Evolutionary conservation across 1,140 invertebrate genomes (phyloP).

Genomic region (Drosophila lacteicornis): DNA sequence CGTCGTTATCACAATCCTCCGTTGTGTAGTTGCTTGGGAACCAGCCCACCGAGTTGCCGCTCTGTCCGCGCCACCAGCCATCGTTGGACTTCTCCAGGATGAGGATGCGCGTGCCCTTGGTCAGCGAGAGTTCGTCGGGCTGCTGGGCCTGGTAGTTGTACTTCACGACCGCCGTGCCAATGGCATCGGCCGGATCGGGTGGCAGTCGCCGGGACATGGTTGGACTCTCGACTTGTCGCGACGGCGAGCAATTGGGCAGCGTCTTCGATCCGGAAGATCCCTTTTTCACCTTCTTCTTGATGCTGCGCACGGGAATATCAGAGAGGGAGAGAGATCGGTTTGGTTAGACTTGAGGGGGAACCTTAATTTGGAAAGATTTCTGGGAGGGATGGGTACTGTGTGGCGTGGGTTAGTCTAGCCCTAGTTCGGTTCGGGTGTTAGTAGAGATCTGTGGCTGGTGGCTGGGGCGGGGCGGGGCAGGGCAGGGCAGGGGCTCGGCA

Average conservation of each 20-base stretch:
- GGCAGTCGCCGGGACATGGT: constrained; percentile 90
- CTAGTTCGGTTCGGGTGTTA: constrained; percentile 31
- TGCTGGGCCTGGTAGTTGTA: constrained; percentile 99
- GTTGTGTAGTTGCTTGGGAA: constrained; percentile 99
- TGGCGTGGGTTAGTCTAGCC: constrained; percentile 31
- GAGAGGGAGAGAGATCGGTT: constrained; percentile 13
- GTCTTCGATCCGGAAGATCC: constrained; percentile 93
- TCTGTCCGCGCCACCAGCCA: constrained; percentile 99
- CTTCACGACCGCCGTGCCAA: constrained; percentile 96
- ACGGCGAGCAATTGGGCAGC: constrained; percentile 92
- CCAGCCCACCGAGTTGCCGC: constrained; percentile 93
- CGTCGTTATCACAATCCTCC: constrained; percentile 94
- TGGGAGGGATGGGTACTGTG: neutral
- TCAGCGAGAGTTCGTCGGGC: constrained; percentile 96
- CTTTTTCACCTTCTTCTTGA: constrained; percentile 97
- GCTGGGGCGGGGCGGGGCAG: neutral
- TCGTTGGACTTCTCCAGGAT: constrained; percentile 99
- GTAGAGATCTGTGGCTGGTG: neutral
- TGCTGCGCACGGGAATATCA: constrained; percentile 86
- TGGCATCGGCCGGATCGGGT: constrained; percentile 94
- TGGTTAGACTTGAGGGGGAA: neutral
- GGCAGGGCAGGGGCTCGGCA: constrained; percentile 42
- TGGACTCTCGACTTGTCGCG: constrained; percentile 91
- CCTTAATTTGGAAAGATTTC: neutral
- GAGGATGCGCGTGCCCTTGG: constrained; percentile 95